These are phyloP conservation scores for Reticulitermes lucifugus DNA, from an alignment of 2,888 invertebrate genomes.

Conservation along the genomic window DNA sequence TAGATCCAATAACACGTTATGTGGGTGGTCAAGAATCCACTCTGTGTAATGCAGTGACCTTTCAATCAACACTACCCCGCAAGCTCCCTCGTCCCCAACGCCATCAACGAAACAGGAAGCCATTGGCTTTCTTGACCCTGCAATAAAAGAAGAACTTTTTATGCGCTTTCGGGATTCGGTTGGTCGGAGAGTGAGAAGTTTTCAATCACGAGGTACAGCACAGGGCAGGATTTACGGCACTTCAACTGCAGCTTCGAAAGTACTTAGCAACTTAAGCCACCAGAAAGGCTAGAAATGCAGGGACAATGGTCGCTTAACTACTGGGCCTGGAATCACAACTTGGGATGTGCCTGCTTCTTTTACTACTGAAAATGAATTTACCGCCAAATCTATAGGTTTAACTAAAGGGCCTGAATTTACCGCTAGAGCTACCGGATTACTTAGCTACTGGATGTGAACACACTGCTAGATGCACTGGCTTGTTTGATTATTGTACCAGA, in stretches of 20 bases:
- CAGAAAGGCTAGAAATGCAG: background rate
- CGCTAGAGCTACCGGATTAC: too few relatives aligned
- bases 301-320: too few relatives aligned
- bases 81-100: too few relatives aligned
- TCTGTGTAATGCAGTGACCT: background rate
- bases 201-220: conserved; percentile 9
- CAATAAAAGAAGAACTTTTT: conserved; percentile 5
- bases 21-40: background rate
- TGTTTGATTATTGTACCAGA: too few relatives aligned
- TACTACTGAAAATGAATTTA: too few relatives aligned
- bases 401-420: background rate
- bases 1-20: background rate
- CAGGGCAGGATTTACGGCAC: background rate
- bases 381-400: background rate
- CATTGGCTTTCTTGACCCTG: conserved; percentile 1
- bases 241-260: background rate
- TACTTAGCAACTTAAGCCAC: background rate
- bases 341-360: too few relatives aligned
- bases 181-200: background rate
- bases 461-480: too few relatives aligned
- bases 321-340: background rate
- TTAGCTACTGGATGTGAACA: too few relatives aligned
- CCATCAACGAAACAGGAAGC: background rate
- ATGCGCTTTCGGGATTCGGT: background rate
- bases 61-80: background rate